Percentiles rank a stretch among this genome's conserved stretches.
Conservation (phyloP, 2,797 vertebrate species). For the Sebastiscus tertius region DNA sequence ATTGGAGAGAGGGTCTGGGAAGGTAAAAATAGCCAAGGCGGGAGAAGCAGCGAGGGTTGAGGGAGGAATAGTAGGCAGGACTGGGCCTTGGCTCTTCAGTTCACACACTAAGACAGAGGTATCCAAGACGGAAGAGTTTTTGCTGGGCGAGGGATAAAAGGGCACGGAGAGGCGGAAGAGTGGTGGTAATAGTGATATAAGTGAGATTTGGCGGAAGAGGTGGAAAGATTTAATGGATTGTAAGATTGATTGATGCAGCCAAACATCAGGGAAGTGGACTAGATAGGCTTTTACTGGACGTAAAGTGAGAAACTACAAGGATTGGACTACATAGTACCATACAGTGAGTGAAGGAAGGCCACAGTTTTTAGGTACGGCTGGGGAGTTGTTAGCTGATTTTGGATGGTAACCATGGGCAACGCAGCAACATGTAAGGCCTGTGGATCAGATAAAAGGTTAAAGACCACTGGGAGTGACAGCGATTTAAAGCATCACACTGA, state of each 20-base stretch:
- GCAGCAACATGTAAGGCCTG: slow-evolving; percentile 87
- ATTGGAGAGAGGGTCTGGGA: slow-evolving; percentile 27
- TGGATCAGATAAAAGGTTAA: slow-evolving; percentile 79
- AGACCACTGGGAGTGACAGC: slow-evolving; percentile 73
- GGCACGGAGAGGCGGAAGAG: neutral
- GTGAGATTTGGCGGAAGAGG: slow-evolving; percentile 6
- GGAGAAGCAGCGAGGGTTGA: slow-evolving; percentile 46
- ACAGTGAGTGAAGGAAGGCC: neutral
- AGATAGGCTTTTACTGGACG: slow-evolving; percentile 20
- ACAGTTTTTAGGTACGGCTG: neutral
- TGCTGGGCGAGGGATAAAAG: neutral
- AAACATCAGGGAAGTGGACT: neutral
- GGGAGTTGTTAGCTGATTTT: neutral
- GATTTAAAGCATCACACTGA: slow-evolving; percentile 81
- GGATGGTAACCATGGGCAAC: slow-evolving; percentile 87
- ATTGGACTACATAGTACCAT: neutral
- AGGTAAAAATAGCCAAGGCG: slow-evolving; percentile 74
- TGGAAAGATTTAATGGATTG: slow-evolving; percentile 17
- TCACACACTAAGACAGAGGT: neutral
- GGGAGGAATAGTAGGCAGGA: slow-evolving; percentile 35
- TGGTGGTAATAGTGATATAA: slow-evolving; percentile 5
- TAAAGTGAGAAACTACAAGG: slow-evolving; percentile 20
- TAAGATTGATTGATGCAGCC: slow-evolving; percentile 10
- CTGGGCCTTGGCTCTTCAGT: slow-evolving; percentile 23
- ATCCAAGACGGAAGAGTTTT: neutral